phyloP scores from a whole-genome alignment of 1,140 invertebrate genomes.

The Drosophila saltans region DNA sequence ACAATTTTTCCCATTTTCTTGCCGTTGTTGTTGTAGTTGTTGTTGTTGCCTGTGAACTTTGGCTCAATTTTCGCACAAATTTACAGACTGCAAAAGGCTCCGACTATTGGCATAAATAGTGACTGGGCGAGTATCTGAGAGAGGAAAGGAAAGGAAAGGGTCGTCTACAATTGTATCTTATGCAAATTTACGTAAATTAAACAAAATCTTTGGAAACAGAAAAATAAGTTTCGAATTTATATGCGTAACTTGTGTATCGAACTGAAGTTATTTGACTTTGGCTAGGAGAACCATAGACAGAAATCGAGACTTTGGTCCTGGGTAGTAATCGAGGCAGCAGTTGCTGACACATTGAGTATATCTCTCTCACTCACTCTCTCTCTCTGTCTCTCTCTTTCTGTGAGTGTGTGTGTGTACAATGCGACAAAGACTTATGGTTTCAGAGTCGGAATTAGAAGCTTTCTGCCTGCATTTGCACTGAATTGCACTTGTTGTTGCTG shows the following conservation, averaged over 20 bases:
- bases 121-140: neutral
- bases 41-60: constrained; percentile 57
- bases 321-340: constrained; percentile 30
- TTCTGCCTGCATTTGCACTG: constrained; percentile 78
- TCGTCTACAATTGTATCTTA: constrained; percentile 71
- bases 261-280: constrained; percentile 56
- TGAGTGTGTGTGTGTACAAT: constrained; percentile 62
- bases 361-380: constrained; percentile 20
- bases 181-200: constrained; percentile 81
- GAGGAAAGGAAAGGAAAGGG: neutral
- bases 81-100: constrained; percentile 57
- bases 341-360: constrained; percentile 46
- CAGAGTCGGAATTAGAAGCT: constrained; percentile 80
- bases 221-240: constrained; percentile 76
- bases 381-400: neutral
- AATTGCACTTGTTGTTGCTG: constrained; percentile 45
- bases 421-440: constrained; percentile 82
- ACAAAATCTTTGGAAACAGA: constrained; percentile 78
- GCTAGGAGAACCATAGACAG: neutral
- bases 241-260: constrained; percentile 75
- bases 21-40: constrained; percentile 25
- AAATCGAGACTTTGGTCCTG: constrained; percentile 41
- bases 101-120: constrained; percentile 1
- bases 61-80: constrained; percentile 79
- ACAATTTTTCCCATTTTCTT: constrained; percentile 15